Conservation (phyloP, 2,888 invertebrate genomes). For the Drosophila paramelanica region DNA sequence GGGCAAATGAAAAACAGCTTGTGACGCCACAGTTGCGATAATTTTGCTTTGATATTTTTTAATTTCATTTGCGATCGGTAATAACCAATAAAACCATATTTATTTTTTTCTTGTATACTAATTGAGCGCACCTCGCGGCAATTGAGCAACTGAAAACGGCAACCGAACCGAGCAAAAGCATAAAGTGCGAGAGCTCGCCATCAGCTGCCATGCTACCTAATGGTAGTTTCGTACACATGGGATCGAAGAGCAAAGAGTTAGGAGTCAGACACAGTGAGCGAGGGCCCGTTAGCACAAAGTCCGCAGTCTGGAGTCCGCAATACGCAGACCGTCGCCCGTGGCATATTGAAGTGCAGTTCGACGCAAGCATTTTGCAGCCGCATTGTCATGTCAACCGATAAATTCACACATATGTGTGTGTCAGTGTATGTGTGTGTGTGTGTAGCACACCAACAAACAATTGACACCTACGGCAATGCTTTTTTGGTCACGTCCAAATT, state of each 20-base stretch:
- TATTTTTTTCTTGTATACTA: not conserved
- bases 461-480: slow-evolving; percentile 79
- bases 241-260: slow-evolving; percentile 74
- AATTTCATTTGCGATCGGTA: not conserved
- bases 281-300: slow-evolving; percentile 30
- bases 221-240: slow-evolving; percentile 73
- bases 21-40: not conserved
- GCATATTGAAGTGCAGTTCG: slow-evolving; percentile 80
- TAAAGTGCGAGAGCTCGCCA: slow-evolving; percentile 64
- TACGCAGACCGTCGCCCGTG: slow-evolving; percentile 50
- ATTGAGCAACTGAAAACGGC: slow-evolving; percentile 29
- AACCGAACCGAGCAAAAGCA: slow-evolving; percentile 39
- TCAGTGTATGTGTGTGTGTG: slow-evolving; percentile 47
- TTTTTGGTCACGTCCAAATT: slow-evolving; percentile 69
- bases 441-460: slow-evolving; percentile 71
- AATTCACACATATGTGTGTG: slow-evolving; percentile 69
- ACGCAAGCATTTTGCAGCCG: slow-evolving; percentile 80
- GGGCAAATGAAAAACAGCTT: not conserved
- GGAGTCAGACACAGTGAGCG: slow-evolving; percentile 21
- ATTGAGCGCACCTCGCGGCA: slow-evolving; percentile 44
- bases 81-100: not conserved
- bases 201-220: slow-evolving; percentile 68
- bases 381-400: slow-evolving; percentile 82
- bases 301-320: slow-evolving; percentile 17
- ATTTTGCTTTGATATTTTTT: not conserved